Conservation (phyloP, 2,888 invertebrate species). For the Ormyrus nitidulus region DNA sequence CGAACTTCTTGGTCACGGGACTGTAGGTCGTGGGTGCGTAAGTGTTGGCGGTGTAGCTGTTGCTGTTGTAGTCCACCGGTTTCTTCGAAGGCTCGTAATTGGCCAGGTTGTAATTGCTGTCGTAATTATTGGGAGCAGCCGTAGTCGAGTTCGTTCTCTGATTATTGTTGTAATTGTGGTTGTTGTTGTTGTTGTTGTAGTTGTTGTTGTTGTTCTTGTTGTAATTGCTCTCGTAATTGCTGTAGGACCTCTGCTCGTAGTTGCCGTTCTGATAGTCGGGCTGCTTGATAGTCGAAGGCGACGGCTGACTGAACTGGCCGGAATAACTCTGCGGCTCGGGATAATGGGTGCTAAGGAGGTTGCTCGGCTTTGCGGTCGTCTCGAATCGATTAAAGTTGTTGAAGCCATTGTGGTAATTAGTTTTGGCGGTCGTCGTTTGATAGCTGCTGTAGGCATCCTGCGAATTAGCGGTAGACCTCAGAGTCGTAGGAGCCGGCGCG, state of each 20-base stretch:
- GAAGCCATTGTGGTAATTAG: conserved; percentile 17
- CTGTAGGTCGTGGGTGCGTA: conserved; percentile 76
- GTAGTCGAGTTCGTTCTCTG: conserved; percentile 61
- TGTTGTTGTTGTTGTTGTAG: neutral
- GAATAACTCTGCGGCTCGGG: conserved; percentile 32
- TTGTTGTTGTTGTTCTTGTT: conserved; percentile 7
- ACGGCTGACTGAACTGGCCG: conserved; percentile 1
- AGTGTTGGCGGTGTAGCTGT: conserved; percentile 67
- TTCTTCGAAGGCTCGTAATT: conserved; percentile 15
- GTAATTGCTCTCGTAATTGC: conserved; percentile 36
- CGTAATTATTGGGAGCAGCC: conserved; percentile 34
- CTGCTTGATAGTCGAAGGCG: conserved; percentile 70
- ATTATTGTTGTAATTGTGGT: conserved; percentile 11
- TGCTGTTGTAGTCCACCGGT: neutral
- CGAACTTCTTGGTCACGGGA: conserved; percentile 67
- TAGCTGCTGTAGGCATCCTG: conserved; percentile 55
- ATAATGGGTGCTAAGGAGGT: conserved; percentile 8
- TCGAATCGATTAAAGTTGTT: conserved; percentile 43
- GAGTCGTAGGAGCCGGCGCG: neutral
- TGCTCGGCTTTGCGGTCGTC: conserved; percentile 36
- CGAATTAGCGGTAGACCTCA: conserved; percentile 28
- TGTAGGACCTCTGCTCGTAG: neutral
- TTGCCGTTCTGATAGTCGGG: conserved; percentile 69
- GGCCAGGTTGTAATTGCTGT: conserved; percentile 55
- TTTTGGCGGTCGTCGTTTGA: conserved; percentile 61